These are phyloP conservation scores for Xiphias gladius DNA, from an alignment of 2,113 vertebrate genomes.

Conservation along the genomic window DNA sequence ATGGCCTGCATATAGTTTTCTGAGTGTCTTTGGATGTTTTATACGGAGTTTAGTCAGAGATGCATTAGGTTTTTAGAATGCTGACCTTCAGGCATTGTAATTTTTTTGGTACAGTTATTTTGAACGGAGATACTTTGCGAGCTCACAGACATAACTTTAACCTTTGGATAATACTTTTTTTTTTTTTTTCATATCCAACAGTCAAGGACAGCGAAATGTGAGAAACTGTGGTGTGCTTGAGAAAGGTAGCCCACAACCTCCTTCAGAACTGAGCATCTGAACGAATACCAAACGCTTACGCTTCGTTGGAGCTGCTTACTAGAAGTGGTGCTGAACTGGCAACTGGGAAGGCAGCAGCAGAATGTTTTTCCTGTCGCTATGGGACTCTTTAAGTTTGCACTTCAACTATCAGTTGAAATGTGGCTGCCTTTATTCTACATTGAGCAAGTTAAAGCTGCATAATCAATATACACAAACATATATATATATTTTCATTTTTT, in stretches of 20 bases:
- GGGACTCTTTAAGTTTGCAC: neutral
- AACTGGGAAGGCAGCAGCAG: slow-evolving; percentile 4
- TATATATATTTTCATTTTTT: no score
- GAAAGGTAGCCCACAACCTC: neutral
- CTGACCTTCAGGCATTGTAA: slow-evolving; percentile 21
- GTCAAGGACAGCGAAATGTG: neutral
- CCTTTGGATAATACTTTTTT: neutral
- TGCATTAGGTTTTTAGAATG: neutral
- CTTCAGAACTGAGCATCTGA: neutral
- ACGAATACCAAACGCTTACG: neutral
- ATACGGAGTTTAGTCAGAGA: neutral
- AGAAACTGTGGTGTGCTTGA: neutral
- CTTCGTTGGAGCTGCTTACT: slow-evolving; percentile 56
- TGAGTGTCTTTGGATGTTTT: neutral
- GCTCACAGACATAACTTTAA: neutral
- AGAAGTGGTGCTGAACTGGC: slow-evolving; percentile 54
- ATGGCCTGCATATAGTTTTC: neutral
- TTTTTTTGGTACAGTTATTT: neutral
- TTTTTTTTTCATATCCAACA: neutral
- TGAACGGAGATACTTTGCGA: neutral
- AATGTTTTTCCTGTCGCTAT: neutral
- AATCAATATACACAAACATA: neutral
- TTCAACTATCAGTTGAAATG: neutral
- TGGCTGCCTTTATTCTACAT: neutral
- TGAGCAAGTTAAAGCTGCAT: neutral